Evolutionary conservation across 1,140 invertebrate species (phyloP).

Genomic region (Condylostylus longicornis): DNA sequence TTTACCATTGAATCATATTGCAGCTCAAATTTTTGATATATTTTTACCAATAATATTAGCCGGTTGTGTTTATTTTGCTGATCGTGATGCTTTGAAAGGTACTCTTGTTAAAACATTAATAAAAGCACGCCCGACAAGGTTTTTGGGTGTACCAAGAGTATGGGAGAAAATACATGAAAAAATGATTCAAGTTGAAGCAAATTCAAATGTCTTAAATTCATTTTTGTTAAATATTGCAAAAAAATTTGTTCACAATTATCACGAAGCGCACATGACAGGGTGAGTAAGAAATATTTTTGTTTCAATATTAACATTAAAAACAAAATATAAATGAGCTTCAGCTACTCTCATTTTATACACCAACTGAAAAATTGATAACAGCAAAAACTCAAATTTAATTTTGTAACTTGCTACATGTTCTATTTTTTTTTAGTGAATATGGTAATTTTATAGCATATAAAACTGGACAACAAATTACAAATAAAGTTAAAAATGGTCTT

Average conservation of each 20-base stretch:
- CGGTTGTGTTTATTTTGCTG: slow-evolving; percentile 63
- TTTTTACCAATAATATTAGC: slow-evolving; percentile 43
- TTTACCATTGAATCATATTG: slow-evolving; percentile 78
- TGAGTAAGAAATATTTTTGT: too few species aligned
- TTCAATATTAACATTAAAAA: background rate
- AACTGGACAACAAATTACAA: slow-evolving; percentile 33
- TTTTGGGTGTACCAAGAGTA: slow-evolving; percentile 77
- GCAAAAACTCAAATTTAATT: too few species aligned
- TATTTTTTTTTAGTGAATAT: slow-evolving; percentile 7
- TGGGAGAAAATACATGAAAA: slow-evolving; percentile 88
- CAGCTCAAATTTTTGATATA: slow-evolving; percentile 72
- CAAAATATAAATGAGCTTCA: background rate
- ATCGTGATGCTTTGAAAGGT: slow-evolving; percentile 71
- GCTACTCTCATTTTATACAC: too few species aligned
- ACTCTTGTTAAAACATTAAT: slow-evolving; percentile 56
- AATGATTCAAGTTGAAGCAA: slow-evolving; percentile 53
- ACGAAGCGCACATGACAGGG: too few species aligned
- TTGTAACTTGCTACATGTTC: too few species aligned
- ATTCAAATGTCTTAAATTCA: slow-evolving; percentile 30
- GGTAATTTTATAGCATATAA: slow-evolving; percentile 28
- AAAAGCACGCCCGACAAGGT: slow-evolving; percentile 62
- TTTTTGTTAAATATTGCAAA: slow-evolving; percentile 33
- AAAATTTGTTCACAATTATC: too few species aligned
- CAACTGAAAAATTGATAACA: slow-evolving; percentile 1
- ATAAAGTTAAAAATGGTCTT: slow-evolving; percentile 57